Evolutionary conservation across 2,888 invertebrate species (phyloP).

Genomic region (Sipha maydis): DNA sequence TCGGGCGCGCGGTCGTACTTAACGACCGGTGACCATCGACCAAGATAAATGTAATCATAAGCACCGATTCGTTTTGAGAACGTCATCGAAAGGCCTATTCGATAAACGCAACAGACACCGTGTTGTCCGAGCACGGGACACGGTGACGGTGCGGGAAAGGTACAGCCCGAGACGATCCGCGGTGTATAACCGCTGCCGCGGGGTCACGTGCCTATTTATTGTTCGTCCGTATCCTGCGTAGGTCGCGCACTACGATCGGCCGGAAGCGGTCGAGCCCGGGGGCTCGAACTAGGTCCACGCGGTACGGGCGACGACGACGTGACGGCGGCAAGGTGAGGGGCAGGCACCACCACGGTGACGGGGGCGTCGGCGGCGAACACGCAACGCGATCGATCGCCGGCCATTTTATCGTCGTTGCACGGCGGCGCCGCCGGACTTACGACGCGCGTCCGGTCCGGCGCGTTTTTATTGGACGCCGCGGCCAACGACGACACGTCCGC

Average conservation of each 20-base stretch:
- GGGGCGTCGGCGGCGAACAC: not conserved
- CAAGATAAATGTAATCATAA: no score
- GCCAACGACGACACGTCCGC: constrained; percentile 55
- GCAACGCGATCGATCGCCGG: not conserved
- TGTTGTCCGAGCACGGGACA: no score
- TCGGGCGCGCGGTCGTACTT: no score
- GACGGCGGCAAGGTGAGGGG: not conserved
- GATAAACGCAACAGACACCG: no score
- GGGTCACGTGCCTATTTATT: no score
- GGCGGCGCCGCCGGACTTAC: constrained; percentile 51
- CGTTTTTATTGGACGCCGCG: constrained; percentile 57
- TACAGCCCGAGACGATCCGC: no score
- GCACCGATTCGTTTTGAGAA: no score
- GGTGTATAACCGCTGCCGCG: no score
- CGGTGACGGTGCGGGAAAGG: no score
- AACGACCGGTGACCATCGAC: no score
- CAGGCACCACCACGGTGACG: not conserved
- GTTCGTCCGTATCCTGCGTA: not conserved
- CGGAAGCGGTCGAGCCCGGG: not conserved
- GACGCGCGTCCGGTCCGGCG: constrained; percentile 47
- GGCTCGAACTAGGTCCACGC: not conserved
- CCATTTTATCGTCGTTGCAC: constrained; percentile 18
- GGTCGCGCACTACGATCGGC: not conserved
- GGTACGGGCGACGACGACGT: not conserved
- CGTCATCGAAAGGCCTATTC: no score